phyloP scores from a whole-genome alignment of 2,113 vertebrate species.

The Etheostoma cragini region DNA sequence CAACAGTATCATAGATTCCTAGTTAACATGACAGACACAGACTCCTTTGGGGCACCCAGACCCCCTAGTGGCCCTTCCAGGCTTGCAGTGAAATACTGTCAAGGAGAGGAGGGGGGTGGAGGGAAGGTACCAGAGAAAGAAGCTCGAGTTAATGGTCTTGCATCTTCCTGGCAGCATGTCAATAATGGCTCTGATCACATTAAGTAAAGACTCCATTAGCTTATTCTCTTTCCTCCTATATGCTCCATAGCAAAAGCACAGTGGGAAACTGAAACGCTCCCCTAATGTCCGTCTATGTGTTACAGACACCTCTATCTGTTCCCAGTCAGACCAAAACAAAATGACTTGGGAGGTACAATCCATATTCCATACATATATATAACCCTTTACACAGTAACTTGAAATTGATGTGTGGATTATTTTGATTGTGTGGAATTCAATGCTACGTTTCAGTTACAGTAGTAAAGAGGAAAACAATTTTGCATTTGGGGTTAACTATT shows the following conservation, averaged over 20 bases:
- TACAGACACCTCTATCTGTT: conserved; percentile 73
- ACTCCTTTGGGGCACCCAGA: conserved; percentile 57
- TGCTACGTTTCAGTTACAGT: neutral
- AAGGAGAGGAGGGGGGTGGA: conserved; percentile 54
- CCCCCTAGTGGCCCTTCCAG: conserved; percentile 56
- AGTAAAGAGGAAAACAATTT: neutral
- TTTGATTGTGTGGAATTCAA: conserved; percentile 27
- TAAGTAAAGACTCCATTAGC: conserved; percentile 99
- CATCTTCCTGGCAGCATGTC: conserved; percentile 99
- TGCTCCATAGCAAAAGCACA: conserved; percentile 85
- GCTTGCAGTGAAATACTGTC: conserved; percentile 66
- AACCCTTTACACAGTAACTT: conserved; percentile 38
- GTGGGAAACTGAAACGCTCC: conserved; percentile 79
- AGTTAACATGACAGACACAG: conserved; percentile 69
- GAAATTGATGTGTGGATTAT: conserved; percentile 39
- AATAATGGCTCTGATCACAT: conserved; percentile 99
- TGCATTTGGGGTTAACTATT: neutral
- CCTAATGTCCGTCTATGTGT: conserved; percentile 75
- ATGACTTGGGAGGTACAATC: conserved; percentile 50
- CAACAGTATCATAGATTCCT: conserved; percentile 44
- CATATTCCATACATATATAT: conserved; percentile 49
- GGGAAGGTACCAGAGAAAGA: conserved; percentile 71
- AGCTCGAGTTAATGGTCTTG: conserved; percentile 96
- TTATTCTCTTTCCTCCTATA: conserved; percentile 89
- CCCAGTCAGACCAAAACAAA: conserved; percentile 59